phyloP scores from a whole-genome alignment of 2,888 invertebrate genomes.

The Sycophila texana region DNA sequence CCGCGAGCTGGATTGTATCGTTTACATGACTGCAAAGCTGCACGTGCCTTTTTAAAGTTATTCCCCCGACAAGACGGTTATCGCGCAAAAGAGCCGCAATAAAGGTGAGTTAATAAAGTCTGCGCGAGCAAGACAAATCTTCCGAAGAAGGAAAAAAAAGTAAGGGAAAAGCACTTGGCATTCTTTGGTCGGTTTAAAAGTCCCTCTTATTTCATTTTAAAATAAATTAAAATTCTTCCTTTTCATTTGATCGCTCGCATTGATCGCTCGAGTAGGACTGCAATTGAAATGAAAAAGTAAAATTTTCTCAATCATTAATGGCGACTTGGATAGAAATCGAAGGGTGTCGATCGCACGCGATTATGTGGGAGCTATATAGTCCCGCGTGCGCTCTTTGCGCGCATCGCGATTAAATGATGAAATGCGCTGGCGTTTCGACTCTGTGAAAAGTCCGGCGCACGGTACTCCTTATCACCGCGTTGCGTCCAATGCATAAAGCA shows the following conservation, averaged over 20 bases:
- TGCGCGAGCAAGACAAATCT: conserved; percentile 48
- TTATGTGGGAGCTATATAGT: conserved; percentile 12
- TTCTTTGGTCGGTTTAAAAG: too few species aligned
- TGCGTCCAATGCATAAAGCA: conserved; percentile 74
- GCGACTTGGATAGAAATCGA: not conserved
- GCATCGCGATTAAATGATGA: conserved; percentile 60
- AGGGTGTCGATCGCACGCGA: conserved; percentile 45
- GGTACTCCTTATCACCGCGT: conserved; percentile 68
- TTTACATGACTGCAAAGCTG: conserved; percentile 30
- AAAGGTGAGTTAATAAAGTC: conserved; percentile 55
- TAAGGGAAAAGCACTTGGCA: too few species aligned
- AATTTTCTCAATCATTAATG: too few species aligned
- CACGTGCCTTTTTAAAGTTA: conserved; percentile 21
- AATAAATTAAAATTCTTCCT: too few species aligned
- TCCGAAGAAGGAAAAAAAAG: not conserved
- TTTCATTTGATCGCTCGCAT: too few species aligned
- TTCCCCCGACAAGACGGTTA: conserved; percentile 28
- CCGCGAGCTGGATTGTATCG: conserved; percentile 50
- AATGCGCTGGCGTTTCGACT: conserved; percentile 57
- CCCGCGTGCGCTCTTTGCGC: not conserved
- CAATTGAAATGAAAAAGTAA: too few species aligned
- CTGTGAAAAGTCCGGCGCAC: conserved; percentile 44
- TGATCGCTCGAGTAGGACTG: too few species aligned
- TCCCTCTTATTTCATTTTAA: too few species aligned
- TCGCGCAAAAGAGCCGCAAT: conserved; percentile 45